phyloP scores from a whole-genome alignment of 2,113 vertebrate genomes.

The Pseudorectes ferrugineus region DNA sequence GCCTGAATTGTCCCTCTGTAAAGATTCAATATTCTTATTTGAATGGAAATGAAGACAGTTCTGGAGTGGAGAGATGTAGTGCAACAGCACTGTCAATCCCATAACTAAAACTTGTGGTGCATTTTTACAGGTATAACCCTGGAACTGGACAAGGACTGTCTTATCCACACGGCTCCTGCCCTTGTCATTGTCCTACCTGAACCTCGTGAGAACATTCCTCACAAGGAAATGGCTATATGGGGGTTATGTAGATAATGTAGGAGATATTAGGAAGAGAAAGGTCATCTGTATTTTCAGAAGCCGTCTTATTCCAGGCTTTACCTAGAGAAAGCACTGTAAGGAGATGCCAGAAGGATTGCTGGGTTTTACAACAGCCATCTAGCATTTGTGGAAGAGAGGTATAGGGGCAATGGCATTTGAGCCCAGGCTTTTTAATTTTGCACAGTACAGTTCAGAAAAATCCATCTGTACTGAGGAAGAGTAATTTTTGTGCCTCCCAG shows the following conservation, averaged over 20 bases:
- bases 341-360: not conserved
- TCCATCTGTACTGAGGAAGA: not conserved
- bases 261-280: not conserved
- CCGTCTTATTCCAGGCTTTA: not conserved
- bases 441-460: not conserved
- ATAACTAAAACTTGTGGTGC: not conserved
- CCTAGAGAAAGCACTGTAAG: not conserved
- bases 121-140: not conserved
- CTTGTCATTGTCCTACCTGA: not conserved
- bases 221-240: not conserved
- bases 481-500: not conserved
- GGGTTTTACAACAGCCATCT: not conserved
- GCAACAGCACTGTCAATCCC: not conserved
- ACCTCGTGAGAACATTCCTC: not conserved
- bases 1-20: not conserved
- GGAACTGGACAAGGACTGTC: not conserved
- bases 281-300: not conserved
- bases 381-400: not conserved
- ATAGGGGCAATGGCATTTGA: not conserved
- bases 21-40: not conserved
- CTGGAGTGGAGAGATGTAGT: not conserved
- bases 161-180: rapidly evolving
- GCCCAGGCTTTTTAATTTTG: not conserved
- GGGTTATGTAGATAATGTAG: not conserved
- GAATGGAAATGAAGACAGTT: not conserved